phyloP scores from a whole-genome alignment of 2,797 vertebrate species.

The Borostomias antarcticus region DNA sequence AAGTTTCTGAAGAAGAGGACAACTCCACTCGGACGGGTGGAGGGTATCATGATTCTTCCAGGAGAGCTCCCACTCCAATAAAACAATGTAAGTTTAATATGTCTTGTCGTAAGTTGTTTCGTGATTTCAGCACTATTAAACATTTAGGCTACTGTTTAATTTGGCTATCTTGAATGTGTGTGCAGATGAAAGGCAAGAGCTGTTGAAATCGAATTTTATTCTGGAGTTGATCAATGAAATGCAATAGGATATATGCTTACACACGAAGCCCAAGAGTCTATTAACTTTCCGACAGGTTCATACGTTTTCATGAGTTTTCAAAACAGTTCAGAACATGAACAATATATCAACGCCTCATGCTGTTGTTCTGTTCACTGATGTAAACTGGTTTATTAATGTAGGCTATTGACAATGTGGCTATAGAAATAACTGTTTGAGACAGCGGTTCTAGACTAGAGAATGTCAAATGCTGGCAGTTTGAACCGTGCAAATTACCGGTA shows the following conservation, averaged over 20 bases:
- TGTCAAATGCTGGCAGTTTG: not conserved
- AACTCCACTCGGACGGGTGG: slow-evolving; percentile 22
- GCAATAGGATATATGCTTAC: too few species aligned
- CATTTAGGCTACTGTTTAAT: slow-evolving; percentile 40
- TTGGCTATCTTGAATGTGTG: too few species aligned
- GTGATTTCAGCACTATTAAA: too few species aligned
- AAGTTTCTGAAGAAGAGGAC: slow-evolving; percentile 25
- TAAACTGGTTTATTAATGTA: too few species aligned
- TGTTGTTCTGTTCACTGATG: not conserved
- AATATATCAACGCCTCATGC: not conserved
- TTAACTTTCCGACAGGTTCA: not conserved
- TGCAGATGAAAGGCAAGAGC: too few species aligned
- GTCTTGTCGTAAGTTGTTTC: too few species aligned
- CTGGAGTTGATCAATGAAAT: too few species aligned
- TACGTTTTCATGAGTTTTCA: too few species aligned
- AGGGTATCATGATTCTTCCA: slow-evolving; percentile 57
- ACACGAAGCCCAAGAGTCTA: not conserved
- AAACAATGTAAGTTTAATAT: slow-evolving; percentile 70
- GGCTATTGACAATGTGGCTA: not conserved
- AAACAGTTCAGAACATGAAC: too few species aligned
- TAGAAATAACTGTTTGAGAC: not conserved
- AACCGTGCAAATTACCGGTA: not conserved
- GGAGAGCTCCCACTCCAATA: slow-evolving; percentile 62
- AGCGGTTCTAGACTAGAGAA: too few species aligned
- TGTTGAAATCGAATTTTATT: too few species aligned